A percentile compares a stretch with the other conserved stretches of the same genome.
Conservation (phyloP, 2,888 invertebrate genomes). For the Nesidiocoris tenuis region DNA sequence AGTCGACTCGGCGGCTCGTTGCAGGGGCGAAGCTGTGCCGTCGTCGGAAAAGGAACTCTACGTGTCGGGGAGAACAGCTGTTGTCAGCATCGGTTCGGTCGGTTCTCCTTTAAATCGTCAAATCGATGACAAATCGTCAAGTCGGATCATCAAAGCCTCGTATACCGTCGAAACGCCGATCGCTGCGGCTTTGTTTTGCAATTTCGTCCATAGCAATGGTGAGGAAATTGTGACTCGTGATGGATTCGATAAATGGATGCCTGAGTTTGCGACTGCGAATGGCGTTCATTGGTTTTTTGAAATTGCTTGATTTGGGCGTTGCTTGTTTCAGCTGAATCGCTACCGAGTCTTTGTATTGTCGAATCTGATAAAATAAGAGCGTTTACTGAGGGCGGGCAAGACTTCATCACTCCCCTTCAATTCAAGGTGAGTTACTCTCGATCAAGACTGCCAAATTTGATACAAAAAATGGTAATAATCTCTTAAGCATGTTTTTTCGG, state of each 20-base stretch:
- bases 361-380: conserved; percentile 75
- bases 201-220: conserved; percentile 57
- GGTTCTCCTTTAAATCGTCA: conserved; percentile 48
- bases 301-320: too few species aligned
- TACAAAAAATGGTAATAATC: too few species aligned
- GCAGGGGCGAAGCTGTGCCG: conserved; percentile 51
- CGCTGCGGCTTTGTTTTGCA: conserved; percentile 76
- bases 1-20: not conserved
- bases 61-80: conserved; percentile 77
- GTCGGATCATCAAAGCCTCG: conserved; percentile 60
- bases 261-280: not conserved
- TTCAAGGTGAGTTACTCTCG: conserved; percentile 60
- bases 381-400: conserved; percentile 76
- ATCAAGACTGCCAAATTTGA: too few species aligned
- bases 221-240: too few species aligned
- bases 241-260: not conserved
- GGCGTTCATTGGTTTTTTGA: too few species aligned
- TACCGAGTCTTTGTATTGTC: conserved; percentile 66
- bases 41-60: conserved; percentile 81
- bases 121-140: conserved; percentile 50
- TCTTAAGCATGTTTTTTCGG: too few species aligned
- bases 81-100: conserved; percentile 61
- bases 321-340: conserved; percentile 45
- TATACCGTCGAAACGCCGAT: conserved; percentile 82
- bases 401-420: conserved; percentile 78